Percentiles rank a stretch among this genome's conserved stretches.
Conservation (phyloP, 2,113 vertebrate genomes). For the Gymnogyps californianus region DNA sequence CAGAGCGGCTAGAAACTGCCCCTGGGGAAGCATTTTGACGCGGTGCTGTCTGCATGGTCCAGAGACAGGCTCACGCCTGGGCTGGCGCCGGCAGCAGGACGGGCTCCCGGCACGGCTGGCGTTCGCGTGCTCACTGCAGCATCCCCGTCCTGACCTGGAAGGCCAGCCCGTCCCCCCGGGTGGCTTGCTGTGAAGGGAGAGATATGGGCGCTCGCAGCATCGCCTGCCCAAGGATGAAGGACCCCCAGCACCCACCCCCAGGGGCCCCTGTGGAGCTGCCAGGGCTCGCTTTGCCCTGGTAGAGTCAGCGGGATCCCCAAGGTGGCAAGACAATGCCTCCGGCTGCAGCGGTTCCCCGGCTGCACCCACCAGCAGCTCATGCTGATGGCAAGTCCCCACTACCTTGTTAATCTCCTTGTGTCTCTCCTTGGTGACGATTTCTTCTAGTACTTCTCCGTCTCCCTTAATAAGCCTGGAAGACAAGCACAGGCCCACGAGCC, state of each 20-base stretch:
- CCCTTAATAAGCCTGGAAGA: conserved; percentile 88
- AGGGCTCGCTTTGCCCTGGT: background rate
- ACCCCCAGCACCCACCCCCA: background rate
- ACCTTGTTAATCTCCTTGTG: conserved; percentile 98
- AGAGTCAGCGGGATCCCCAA: background rate
- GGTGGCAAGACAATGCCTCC: background rate
- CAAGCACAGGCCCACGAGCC: background rate
- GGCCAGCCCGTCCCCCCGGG: conserved; percentile 83
- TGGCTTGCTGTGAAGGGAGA: conserved; percentile 80
- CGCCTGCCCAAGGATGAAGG: background rate
- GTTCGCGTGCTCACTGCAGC: conserved; percentile 51
- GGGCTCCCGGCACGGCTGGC: background rate
- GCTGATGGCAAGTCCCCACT: background rate
- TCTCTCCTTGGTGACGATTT: conserved; percentile 90
- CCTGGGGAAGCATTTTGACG: background rate
- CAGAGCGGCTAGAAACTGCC: background rate
- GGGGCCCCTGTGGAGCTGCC: background rate
- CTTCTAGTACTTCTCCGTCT: conserved; percentile 93
- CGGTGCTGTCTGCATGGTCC: background rate
- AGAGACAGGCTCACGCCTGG: background rate
- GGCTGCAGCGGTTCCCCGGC: background rate
- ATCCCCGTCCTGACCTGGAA: conserved; percentile 87
- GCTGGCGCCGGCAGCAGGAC: background rate
- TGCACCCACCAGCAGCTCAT: background rate
- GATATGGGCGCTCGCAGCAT: background rate